Evolutionary conservation across 2,797 vertebrate species (phyloP), one percentile per base, ranked within the genome.

Genomic region (Acanthiza pusilla): DNA sequence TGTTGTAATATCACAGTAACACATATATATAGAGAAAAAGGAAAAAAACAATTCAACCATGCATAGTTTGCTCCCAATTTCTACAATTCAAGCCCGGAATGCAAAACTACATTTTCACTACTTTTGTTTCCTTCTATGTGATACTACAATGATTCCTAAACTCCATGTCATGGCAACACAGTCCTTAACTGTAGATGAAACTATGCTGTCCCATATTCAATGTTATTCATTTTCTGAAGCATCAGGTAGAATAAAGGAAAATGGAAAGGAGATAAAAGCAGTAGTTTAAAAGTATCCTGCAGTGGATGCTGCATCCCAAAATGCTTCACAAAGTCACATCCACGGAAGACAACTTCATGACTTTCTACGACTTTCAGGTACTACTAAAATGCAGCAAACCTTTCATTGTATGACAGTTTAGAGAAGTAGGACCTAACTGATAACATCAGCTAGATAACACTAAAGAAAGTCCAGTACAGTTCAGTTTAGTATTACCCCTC

Each of bases 11-110:
- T 16, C 30, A 47, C 22, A 79, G 43, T 26, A 71, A 83, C 26
- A 26, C 80, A 36, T 3, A 75, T 0, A 78, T 1, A 65, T 0
- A 88, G 10, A 74, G 15, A 62, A 27, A 67, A 13, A 38, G n/a
- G n/a, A 42, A 55, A 75, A 60, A 58, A 36, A 5, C 22, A 78
- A 53, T n/a, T 66, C 65, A 63, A 47, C 9, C 13, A 42, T 4
- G 27, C 14, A 55, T 1, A 60, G 26, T 58, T 75, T 57, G 23
- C 8, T 50, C 22, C 32, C 25, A 18, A 80, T 60, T 87, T 85
- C 36, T 82, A 32, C 29, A 34, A 27, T 32, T 65, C n/a, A 71
- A 65, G 27, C 55, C 14, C 50, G 10, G 7, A 50, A 22, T 10
- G 21, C 50, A 42, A 67, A 84, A 53, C 30, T 34, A 40, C 0